Evolutionary conservation across 2,797 vertebrate genomes (phyloP), one percentile per base, ranked within the genome.

Genomic region (Epinephelus coioides): DNA sequence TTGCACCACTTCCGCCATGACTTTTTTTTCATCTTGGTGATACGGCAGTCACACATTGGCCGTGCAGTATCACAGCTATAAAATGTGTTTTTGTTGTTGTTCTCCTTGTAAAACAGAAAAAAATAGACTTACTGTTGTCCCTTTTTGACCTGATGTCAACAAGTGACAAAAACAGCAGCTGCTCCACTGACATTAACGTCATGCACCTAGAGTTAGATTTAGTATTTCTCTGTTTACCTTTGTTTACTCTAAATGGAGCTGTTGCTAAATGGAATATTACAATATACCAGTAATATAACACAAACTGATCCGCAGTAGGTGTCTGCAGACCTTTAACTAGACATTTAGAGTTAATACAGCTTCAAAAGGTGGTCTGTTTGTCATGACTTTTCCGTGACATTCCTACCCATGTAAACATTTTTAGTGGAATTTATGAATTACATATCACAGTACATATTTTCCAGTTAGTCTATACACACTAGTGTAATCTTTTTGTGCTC

Each of bases 1-100:
- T 88, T 23, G 10, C 49, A 25, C 27, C 40, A 73, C 12, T 74
- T 84, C 81, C 27, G 0, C 69, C 23, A 34, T 67, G 21, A 34
- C 53, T 51, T n/a, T 77, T 11, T 51, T 27, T 30, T 30, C 27
- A 25, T 67, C 18, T 59, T 49, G 8, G 11, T 75, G 67, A 69
- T 83, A 50, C 60, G 71, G 21, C 17, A 63, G 62, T 85, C 10
- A n/a, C 19, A 51, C n/a, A 51, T 46, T 63, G 54, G 2, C 7
- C 17, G 14, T 70, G 62, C 43, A 43, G 1, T 54, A 61, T 51
- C 49, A 18, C 17, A 19, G 40, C 43, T 53, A 56, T 51, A 77
- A 63, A 57, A 59, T 81, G 34, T 73, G 9, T 59, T 63, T 73
- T 30, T 62, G 6, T 73, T 43, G 11, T 46, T 38, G 7, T 38